phyloP scores from a whole-genome alignment of 2,888 invertebrate species.

The Villa cingulata region DNA sequence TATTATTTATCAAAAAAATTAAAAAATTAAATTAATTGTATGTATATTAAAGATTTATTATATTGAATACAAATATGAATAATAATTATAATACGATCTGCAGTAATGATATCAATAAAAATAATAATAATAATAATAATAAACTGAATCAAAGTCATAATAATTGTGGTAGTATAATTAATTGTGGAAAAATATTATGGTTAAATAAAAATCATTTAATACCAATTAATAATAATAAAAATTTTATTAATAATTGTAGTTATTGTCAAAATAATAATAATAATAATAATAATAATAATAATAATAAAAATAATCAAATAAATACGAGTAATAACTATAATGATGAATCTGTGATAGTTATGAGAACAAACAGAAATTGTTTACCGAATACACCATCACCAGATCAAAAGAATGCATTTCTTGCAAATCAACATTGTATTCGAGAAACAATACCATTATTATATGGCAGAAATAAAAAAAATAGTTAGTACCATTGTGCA shows the following conservation, averaged over 20 bases:
- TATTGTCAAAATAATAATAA: too few species aligned
- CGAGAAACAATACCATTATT: slow-evolving; percentile 51
- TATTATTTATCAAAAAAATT: too few species aligned
- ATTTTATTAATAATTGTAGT: slow-evolving; percentile 10
- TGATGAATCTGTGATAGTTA: slow-evolving; percentile 13
- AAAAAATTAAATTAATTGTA: too few species aligned
- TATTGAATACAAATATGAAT: not conserved
- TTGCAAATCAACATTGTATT: slow-evolving; percentile 32
- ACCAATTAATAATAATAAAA: not conserved
- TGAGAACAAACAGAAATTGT: slow-evolving; percentile 28
- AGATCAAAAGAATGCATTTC: slow-evolving; percentile 25
- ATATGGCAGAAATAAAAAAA: slow-evolving; percentile 54
- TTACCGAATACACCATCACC: slow-evolving; percentile 31
- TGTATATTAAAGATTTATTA: too few species aligned
- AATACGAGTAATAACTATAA: slow-evolving; percentile 8
- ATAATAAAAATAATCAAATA: slow-evolving; percentile 11
- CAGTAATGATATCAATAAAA: slow-evolving; percentile 8
- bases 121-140: not conserved
- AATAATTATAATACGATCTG: slow-evolving; percentile 11
- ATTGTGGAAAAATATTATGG: slow-evolving; percentile 34
- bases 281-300: slow-evolving; percentile 8
- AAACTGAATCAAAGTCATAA: not conserved
- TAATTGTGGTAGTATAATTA: slow-evolving; percentile 29
- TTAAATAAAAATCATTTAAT: slow-evolving; percentile 21
- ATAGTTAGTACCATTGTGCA: slow-evolving; percentile 53